These are phyloP conservation scores for Cyanistes caeruleus DNA, from an alignment of 2,113 vertebrate species.

Conservation along the genomic window DNA sequence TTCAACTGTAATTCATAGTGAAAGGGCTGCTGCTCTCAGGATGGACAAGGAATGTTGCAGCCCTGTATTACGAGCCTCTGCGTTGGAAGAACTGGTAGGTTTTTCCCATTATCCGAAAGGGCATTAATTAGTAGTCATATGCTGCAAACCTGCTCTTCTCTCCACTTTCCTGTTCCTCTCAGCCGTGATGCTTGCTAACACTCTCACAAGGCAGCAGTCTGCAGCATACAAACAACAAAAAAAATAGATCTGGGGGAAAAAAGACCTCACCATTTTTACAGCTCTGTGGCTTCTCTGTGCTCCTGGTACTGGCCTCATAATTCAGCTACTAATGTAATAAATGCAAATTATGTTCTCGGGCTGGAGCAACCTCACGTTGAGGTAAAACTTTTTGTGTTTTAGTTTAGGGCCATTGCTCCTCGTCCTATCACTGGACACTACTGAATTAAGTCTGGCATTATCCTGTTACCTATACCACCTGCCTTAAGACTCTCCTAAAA, in stretches of 20 bases:
- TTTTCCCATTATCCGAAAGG: accelerated
- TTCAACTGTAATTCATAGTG: not conserved
- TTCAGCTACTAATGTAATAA: not conserved
- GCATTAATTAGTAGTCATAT: not conserved
- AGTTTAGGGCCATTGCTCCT: not conserved
- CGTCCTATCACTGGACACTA: not conserved
- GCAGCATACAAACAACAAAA: accelerated
- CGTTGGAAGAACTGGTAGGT: accelerated
- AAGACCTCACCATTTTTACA: not conserved
- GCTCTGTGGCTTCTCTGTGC: not conserved
- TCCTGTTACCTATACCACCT: not conserved
- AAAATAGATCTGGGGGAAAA: accelerated
- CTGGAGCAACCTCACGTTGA: not conserved
- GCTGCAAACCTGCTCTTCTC: not conserved
- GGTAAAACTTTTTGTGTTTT: not conserved
- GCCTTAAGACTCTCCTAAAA: too few relatives aligned
- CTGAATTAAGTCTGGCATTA: not conserved
- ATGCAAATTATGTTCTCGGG: not conserved
- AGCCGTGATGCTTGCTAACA: not conserved
- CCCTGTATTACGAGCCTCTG: not conserved
- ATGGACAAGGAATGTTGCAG: not conserved
- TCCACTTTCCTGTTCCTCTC: not conserved
- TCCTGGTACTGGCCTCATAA: not conserved
- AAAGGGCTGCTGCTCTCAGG: not conserved
- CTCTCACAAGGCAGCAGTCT: not conserved